Percentiles rank a stretch among this genome's conserved stretches.
These are phyloP conservation scores for Drosophila suzukii DNA, from an alignment of 1,140 invertebrate genomes.

Conservation along the genomic window DNA sequence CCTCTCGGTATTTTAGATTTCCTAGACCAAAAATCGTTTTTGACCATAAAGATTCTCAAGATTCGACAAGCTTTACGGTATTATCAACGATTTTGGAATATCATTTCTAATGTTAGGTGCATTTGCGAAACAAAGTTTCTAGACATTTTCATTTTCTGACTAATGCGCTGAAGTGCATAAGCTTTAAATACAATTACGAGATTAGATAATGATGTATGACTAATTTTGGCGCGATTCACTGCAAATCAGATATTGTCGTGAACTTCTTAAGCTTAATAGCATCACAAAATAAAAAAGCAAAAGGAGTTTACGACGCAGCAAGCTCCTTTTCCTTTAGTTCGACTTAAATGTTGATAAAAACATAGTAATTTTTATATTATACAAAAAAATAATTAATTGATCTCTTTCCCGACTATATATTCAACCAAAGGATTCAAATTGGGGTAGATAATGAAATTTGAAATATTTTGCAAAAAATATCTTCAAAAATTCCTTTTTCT, in stretches of 20 bases:
- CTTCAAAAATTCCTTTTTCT: slow-evolving; percentile 16
- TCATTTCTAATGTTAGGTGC: neutral
- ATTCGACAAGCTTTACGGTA: too few species aligned
- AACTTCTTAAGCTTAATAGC: slow-evolving; percentile 27
- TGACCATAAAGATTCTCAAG: neutral
- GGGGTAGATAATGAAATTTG: slow-evolving; percentile 21
- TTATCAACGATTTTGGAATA: neutral
- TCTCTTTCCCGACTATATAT: slow-evolving; percentile 33
- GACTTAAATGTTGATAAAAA: slow-evolving; percentile 83
- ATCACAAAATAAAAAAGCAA: slow-evolving; percentile 47
- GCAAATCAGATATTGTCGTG: slow-evolving; percentile 22
- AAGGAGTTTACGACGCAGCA: slow-evolving; percentile 54
- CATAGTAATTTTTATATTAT: slow-evolving; percentile 84
- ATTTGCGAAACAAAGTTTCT: neutral
- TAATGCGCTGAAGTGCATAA: neutral
- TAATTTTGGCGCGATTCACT: slow-evolving; percentile 29
- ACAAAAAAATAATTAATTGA: slow-evolving; percentile 79
- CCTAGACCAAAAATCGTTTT: neutral
- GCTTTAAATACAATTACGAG: neutral
- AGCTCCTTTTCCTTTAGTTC: slow-evolving; percentile 60
- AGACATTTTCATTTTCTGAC: neutral
- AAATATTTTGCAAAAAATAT: slow-evolving; percentile 23
- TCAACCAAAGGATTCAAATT: slow-evolving; percentile 55
- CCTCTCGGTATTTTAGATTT: neutral
- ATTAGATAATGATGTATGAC: neutral